phyloP scores from a whole-genome alignment of 1,140 invertebrate species.

The Zaprionus africanus region DNA sequence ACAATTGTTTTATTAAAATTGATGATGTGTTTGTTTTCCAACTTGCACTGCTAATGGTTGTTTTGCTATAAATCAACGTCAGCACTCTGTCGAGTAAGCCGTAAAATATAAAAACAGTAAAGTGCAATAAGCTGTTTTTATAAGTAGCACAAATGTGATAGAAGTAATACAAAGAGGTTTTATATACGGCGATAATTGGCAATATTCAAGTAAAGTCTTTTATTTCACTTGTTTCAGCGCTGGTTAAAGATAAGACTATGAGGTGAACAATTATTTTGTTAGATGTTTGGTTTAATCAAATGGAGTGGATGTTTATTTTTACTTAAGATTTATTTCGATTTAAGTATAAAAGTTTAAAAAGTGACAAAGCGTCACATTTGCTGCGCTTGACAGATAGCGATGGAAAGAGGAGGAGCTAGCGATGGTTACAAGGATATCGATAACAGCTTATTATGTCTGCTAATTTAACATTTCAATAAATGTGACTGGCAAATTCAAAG shows the following conservation, averaged over 20 bases:
- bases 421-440: too few relatives aligned
- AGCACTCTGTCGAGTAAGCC: constrained; percentile 1
- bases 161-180: neutral
- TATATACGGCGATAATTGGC: neutral
- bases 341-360: too few relatives aligned
- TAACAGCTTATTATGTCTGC: too few relatives aligned
- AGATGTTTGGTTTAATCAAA: too few relatives aligned
- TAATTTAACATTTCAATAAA: too few relatives aligned
- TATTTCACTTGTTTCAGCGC: neutral
- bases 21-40: constrained; percentile 24
- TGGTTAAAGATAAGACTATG: neutral
- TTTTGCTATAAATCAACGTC: constrained; percentile 22
- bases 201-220: neutral
- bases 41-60: constrained; percentile 7
- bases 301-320: too few relatives aligned
- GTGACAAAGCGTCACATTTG: too few relatives aligned
- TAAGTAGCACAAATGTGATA: neutral
- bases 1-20: constrained; percentile 38
- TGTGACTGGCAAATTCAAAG: too few relatives aligned
- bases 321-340: too few relatives aligned
- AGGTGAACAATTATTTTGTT: too few relatives aligned
- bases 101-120: constrained; percentile 1
- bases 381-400: too few relatives aligned
- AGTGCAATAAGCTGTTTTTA: constrained; percentile 5
- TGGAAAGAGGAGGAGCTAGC: too few relatives aligned